Base-by-base conservation (phyloP, 1,140 invertebrate species). In the Drosophila bocqueti region DNA sequence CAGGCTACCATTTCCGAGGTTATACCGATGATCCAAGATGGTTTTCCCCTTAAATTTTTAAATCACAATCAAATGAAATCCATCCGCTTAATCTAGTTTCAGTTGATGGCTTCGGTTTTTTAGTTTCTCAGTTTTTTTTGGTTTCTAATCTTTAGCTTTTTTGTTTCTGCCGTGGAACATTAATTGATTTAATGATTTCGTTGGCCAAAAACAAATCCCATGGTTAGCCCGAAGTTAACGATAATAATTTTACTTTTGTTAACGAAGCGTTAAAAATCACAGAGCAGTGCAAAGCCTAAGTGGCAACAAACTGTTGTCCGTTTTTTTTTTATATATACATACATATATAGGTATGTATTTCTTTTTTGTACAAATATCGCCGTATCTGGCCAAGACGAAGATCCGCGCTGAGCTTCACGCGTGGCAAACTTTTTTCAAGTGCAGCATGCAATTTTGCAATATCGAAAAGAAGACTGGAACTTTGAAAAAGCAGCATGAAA, bases 381-480 rank as follows among this genome's bases (percentile, higher is more conserved):
- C 40, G 57, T 85, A 85, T 85, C 82, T 77, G 31, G 68, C 18
- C 61, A 64, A 84, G 79, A 31, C 42, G 52, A 43, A 45, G 43
- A 55, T 31, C 26, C 36, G 26, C 74, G 29, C 6, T 54, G 54
- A 55, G 66, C 68, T 89, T 86, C 83, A 86, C 84, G 83, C 83
- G 84, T 86, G 80, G 72, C 76, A 77, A 89, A 47, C 69, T 83
- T 65, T 87, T 77, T 86, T 86, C 83, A 87, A 87, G 83, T 87
- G 83, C 83, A 87, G 81, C 84, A 84, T 87, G 83, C 83, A 89
- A 87, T 89, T 79, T 89, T 80, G 84, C 81, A 87, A 81, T 49
- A 87, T 63, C 52, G 61, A 69, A 75, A 47, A 73, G 79, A 73
- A 85, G 83, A 68, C 52, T 66, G 52, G 34, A 47, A 55, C 52